Percentiles rank a stretch among this genome's conserved stretches.
Conservation (phyloP, 2,797 vertebrate genomes). For the Adrianichthys oophorus region DNA sequence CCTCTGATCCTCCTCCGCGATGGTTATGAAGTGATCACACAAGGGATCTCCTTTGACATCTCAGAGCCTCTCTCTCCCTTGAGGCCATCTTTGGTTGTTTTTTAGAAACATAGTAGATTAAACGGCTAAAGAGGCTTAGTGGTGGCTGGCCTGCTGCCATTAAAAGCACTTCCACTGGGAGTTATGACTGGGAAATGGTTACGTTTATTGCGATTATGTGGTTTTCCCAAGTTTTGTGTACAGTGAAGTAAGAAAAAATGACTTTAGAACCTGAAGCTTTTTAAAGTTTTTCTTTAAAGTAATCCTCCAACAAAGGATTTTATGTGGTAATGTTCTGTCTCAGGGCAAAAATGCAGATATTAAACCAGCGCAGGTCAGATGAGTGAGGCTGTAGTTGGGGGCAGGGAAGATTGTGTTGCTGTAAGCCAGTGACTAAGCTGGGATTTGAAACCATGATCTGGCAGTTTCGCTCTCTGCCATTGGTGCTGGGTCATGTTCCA, state of each 20-base stretch:
- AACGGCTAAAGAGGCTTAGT: conserved; percentile 77
- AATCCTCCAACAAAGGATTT: conserved; percentile 2
- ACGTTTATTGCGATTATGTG: conserved; percentile 22
- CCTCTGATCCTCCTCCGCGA: conserved; percentile 51
- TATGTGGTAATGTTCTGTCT: conserved; percentile 3
- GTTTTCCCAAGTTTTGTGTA: conserved; percentile 10
- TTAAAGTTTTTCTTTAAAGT: background rate
- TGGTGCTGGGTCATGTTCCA: conserved; percentile 36
- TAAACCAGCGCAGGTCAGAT: conserved; percentile 34
- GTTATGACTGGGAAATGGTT: conserved; percentile 26
- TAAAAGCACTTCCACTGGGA: conserved; percentile 55
- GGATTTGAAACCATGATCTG: conserved; percentile 78
- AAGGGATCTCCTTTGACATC: conserved; percentile 49
- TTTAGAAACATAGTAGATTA: conserved; percentile 64
- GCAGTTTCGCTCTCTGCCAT: conserved; percentile 56
- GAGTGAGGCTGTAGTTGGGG: conserved; percentile 40
- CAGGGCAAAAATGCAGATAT: conserved; percentile 36
- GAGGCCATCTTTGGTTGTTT: conserved; percentile 59
- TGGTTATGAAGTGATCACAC: conserved; percentile 44
- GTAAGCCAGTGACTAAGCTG: conserved; percentile 72
- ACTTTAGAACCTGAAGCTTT: background rate
- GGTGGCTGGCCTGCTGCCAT: conserved; percentile 56
- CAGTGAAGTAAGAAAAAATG: conserved; percentile 6
- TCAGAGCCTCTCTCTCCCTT: conserved; percentile 47
- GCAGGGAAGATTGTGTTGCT: conserved; percentile 65